phyloP scores from a whole-genome alignment of 2,888 invertebrate species.

The Camponotus fellah region DNA sequence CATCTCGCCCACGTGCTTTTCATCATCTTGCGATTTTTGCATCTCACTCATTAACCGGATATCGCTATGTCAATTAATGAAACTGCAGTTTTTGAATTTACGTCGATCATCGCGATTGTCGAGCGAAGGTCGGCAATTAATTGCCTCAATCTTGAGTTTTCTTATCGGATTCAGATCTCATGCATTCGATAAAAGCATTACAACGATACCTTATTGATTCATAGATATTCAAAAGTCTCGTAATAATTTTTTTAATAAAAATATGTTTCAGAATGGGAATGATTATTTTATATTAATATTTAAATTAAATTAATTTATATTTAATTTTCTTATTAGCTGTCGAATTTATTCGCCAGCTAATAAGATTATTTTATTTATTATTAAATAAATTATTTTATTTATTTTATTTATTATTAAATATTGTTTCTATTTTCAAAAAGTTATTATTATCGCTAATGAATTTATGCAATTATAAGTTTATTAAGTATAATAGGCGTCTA shows the following conservation, averaged over 20 bases:
- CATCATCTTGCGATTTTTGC: slow-evolving; percentile 6
- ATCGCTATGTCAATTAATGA: slow-evolving; percentile 31
- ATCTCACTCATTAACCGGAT: slow-evolving; percentile 26
- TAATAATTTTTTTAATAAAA: neutral
- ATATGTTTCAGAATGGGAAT: neutral
- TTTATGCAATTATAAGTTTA: no score
- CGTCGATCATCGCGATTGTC: slow-evolving; percentile 11
- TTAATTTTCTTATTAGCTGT: no score
- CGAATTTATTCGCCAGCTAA: no score
- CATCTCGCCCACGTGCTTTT: slow-evolving; percentile 45
- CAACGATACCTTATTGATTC: neutral
- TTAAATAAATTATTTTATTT: no score
- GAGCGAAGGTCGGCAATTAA: slow-evolving; percentile 28
- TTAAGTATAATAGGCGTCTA: no score
- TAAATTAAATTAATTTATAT: no score
- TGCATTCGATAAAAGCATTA: no score
- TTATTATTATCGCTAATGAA: no score
- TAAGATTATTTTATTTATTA: no score
- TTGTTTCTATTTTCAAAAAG: no score
- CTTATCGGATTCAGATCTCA: neutral
- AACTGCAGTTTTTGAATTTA: slow-evolving; percentile 13
- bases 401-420: no score
- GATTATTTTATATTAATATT: no score
- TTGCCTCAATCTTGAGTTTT: neutral
- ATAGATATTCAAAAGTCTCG: neutral